phyloP scores from a whole-genome alignment of 1,140 invertebrate genomes.

The Brachionus koreanus region DNA sequence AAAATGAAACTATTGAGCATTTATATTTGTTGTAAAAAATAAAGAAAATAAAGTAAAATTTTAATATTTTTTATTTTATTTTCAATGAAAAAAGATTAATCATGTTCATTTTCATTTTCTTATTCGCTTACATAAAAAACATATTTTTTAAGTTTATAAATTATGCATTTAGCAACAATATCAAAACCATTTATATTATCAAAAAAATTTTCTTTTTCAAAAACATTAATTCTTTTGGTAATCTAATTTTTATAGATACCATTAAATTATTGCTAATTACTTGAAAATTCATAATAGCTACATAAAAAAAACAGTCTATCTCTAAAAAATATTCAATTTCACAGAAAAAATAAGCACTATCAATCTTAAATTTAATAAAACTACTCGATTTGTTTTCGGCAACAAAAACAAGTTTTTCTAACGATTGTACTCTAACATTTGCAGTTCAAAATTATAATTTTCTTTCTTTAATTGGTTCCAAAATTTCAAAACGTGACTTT shows the following conservation, averaged over 20 bases:
- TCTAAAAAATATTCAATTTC: background rate
- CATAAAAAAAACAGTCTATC: conserved; percentile 8
- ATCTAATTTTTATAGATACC: background rate
- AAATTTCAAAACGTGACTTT: background rate
- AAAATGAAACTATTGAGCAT: too few species aligned
- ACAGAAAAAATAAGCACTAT: background rate
- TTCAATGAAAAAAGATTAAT: conserved; percentile 3
- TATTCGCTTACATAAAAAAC: conserved; percentile 3
- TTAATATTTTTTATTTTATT: too few species aligned
- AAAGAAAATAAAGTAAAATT: too few species aligned
- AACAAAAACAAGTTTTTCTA: background rate
- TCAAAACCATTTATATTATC: background rate
- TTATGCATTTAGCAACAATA: conserved; percentile 1
- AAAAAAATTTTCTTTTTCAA: conserved; percentile 20
- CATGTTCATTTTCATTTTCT: conserved; percentile 22
- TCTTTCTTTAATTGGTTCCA: conserved; percentile 4
- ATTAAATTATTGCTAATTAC: background rate
- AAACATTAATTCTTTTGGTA: background rate
- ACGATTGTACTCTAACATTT: background rate
- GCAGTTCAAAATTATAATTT: background rate
- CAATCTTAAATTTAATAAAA: background rate
- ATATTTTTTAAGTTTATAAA: background rate
- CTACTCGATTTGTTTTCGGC: background rate
- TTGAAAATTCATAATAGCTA: background rate
- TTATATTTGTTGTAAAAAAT: too few species aligned